Evolutionary conservation across 2,888 invertebrate species (phyloP).

Genomic region (Serripes groenlandicus): DNA sequence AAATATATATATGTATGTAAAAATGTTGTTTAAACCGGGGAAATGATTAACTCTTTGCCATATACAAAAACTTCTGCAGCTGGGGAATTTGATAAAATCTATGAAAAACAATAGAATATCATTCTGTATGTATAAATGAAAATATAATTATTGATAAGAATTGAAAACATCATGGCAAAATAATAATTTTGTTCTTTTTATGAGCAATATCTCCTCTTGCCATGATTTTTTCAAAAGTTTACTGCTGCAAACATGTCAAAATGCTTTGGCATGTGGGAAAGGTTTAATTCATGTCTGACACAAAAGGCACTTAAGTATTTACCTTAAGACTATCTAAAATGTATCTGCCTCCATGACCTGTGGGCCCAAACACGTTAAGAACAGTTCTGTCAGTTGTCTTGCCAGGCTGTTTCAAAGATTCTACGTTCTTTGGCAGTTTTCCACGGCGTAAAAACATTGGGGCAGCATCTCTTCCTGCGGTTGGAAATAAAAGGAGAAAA

Average conservation of each 20-base stretch:
- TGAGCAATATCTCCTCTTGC: not conserved
- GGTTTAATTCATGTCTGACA: not conserved
- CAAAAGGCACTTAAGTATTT: not conserved
- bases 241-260: not conserved
- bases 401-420: constrained; percentile 84
- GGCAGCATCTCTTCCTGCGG: constrained; percentile 90
- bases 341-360: constrained; percentile 85
- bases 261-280: not conserved
- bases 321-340: constrained; percentile 86
- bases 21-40: too few species aligned
- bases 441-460: constrained; percentile 92
- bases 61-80: too few species aligned
- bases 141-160: too few species aligned
- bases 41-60: too few species aligned
- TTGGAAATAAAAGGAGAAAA: not conserved
- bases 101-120: too few species aligned
- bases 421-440: constrained; percentile 92
- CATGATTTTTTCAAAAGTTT: not conserved
- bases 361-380: constrained; percentile 86
- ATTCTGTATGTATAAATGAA: too few species aligned
- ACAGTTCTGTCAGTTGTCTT: constrained; percentile 85
- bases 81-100: too few species aligned
- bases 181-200: not conserved
- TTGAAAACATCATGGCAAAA: not conserved
- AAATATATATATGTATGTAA: too few species aligned